These are phyloP conservation scores for Scaptomyza caliginosa DNA, from an alignment of 2,888 invertebrate species.

Conservation along the genomic window DNA sequence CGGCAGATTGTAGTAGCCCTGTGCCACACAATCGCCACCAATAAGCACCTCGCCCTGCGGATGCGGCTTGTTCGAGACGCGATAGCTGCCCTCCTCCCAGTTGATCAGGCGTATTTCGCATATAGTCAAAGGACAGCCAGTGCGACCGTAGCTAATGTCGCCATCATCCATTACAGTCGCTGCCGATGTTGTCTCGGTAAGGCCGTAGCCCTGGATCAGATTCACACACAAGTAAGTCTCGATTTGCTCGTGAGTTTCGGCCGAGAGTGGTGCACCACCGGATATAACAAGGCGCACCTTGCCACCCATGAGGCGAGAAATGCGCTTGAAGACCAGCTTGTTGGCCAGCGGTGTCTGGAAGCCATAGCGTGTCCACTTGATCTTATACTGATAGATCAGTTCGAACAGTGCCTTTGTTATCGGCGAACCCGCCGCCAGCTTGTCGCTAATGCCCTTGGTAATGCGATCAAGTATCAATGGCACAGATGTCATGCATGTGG, in stretches of 20 bases:
- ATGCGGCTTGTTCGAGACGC: conserved; percentile 92
- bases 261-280: conserved; percentile 97
- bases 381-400: conserved; percentile 97
- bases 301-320: conserved; percentile 92
- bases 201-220: conserved; percentile 96
- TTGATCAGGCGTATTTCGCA: conserved; percentile 93
- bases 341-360: conserved; percentile 92
- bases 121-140: conserved; percentile 93
- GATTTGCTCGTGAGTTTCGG: conserved; percentile 97
- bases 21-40: conserved; percentile 96
- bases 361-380: conserved; percentile 92
- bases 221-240: conserved; percentile 95
- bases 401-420: conserved; percentile 94
- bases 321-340: conserved; percentile 84
- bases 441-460: conserved; percentile 98
- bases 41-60: conserved; percentile 94
- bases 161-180: conserved; percentile 92
- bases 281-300: conserved; percentile 93
- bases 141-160: conserved; percentile 88
- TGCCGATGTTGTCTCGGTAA: conserved; percentile 98
- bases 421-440: conserved; percentile 92
- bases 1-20: conserved; percentile 96
- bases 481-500: conserved; percentile 97
- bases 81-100: conserved; percentile 97
- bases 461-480: conserved; percentile 99